phyloP scores from a whole-genome alignment of 2,888 invertebrate genomes.

The Muschampia plurimacula region DNA sequence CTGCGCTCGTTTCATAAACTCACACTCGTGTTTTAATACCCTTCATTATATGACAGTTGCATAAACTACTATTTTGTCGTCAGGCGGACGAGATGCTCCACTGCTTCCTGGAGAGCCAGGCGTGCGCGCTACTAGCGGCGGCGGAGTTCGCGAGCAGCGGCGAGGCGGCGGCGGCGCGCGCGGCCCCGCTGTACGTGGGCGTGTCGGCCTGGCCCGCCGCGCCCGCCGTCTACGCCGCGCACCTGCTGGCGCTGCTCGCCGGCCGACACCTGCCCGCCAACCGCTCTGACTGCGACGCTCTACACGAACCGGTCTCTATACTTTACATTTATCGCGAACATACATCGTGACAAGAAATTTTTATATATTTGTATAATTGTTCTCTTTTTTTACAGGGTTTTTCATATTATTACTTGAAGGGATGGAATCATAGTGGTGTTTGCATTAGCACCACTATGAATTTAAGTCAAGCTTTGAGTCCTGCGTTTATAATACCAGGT shows the following conservation, averaged over 20 bases:
- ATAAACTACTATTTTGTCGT: neutral
- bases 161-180: conserved; percentile 57
- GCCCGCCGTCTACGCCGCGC: conserved; percentile 84
- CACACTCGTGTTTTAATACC: too few species aligned
- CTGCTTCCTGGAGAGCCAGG: conserved; percentile 90
- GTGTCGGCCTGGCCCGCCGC: conserved; percentile 80
- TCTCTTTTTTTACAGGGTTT: conserved; percentile 63
- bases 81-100: conserved; percentile 91
- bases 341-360: too few species aligned
- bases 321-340: too few species aligned
- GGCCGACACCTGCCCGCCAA: conserved; percentile 69
- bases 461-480: conserved; percentile 91
- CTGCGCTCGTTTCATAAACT: too few species aligned
- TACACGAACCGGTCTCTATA: conserved; percentile 51
- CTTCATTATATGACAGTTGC: too few species aligned
- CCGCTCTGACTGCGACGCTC: conserved; percentile 51
- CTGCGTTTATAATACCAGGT: conserved; percentile 92
- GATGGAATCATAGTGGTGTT: conserved; percentile 87
- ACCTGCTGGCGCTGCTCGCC: conserved; percentile 87
- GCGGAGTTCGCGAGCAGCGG: conserved; percentile 74
- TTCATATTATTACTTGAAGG: conserved; percentile 87
- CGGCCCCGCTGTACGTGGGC: conserved; percentile 86
- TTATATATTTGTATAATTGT: neutral
- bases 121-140: conserved; percentile 87
- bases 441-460: conserved; percentile 91